Evolutionary conservation across 2,888 invertebrate species (phyloP), one percentile per base, ranked within the genome.

Genomic region (Melanargia galathea): DNA sequence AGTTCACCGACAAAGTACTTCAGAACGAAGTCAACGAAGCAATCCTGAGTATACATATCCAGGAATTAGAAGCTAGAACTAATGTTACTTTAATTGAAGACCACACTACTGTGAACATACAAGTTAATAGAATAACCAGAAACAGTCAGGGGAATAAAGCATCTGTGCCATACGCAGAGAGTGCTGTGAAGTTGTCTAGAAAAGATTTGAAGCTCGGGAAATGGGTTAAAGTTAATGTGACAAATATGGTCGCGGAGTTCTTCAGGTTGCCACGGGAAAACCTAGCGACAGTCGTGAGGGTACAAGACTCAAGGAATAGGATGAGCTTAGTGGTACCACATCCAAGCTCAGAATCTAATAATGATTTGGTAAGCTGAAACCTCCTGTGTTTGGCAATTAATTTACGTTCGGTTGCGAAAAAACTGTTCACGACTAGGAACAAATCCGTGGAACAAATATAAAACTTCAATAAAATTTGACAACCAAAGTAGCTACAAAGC

Each of bases 181-280:
- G 86, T 66, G 82, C 87, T 1, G 79, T 90, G 24, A 90, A 90
- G 74, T 73, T 92, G 77, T 86, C 92, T 7, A 89, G 94, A 13
- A 91, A 87, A 3, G 92, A 92, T 35, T 77, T 92, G 58, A 88
- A 87, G 61, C 76, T 84, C 1, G 95, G 95, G 4, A 93, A 92
- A 55, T 97, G 96, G 96, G 86, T 96, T 68, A 93, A 94, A 72
- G 87, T 97, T 56, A 96, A 97, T 75, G 92, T 97, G 7, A 94
- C 95, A 49, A 93, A 93, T 51, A 93, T 96, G 87, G 94, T 96
- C 38, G 93, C 93, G 54, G 95, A 95, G 73, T 97, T 96, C 95
- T 94, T 95, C 81, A 94, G 94, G 70, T 92, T 94, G 79, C 95
- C 95, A 2, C 90, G 94, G 62, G 94, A 95, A 74, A 95, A 95